Percentiles rank a stretch among this genome's conserved stretches.
Evolutionary conservation across 2,113 vertebrate species (phyloP).

Genomic region (Sitta europaea): DNA sequence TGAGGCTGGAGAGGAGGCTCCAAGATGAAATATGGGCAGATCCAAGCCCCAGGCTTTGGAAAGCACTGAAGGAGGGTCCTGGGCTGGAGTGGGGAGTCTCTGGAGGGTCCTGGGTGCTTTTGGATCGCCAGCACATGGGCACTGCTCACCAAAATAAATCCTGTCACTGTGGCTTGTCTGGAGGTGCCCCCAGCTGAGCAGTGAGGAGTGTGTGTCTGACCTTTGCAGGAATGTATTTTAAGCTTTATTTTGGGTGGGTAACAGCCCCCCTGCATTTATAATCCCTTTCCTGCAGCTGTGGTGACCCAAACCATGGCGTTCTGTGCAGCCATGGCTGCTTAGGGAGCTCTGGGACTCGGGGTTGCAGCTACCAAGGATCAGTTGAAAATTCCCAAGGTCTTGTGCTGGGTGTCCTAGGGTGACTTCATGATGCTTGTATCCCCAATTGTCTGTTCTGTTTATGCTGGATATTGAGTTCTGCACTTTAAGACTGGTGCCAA

Average conservation of each 20-base stretch:
- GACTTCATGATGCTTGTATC: not conserved
- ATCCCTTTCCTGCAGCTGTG: not conserved
- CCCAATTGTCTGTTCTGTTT: not conserved
- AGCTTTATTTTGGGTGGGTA: not conserved
- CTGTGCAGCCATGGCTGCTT: not conserved
- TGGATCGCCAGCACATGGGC: not conserved
- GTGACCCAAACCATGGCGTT: not conserved
- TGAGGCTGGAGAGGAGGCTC: not conserved
- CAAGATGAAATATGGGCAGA: not conserved
- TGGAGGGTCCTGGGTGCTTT: not conserved
- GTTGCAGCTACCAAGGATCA: not conserved
- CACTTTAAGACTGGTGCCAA: not conserved
- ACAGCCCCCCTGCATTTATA: not conserved
- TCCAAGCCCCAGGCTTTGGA: not conserved
- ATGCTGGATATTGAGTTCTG: not conserved
- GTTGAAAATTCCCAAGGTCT: not conserved
- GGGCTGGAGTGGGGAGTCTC: not conserved
- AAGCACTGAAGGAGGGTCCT: not conserved
- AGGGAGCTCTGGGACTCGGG: rapidly evolving
- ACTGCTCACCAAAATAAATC: not conserved
- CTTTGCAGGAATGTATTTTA: not conserved
- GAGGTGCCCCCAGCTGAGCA: not conserved
- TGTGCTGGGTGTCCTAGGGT: not conserved
- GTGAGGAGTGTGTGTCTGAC: rapidly evolving
- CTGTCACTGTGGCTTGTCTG: not conserved